Conservation (phyloP, 2,797 vertebrate genomes). For the Molossus alvarezi region DNA sequence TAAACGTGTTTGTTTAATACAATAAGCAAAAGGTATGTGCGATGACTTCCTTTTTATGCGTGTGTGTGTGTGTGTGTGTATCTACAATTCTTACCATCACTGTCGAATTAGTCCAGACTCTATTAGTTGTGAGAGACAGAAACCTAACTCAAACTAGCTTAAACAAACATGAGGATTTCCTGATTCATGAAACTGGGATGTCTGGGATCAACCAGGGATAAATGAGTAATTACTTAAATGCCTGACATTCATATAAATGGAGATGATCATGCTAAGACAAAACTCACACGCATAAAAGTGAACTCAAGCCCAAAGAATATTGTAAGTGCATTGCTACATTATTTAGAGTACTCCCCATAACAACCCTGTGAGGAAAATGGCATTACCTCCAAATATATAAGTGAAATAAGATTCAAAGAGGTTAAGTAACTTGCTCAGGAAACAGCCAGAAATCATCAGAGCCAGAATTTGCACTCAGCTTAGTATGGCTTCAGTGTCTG, state of each 20-base stretch:
- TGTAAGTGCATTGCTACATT: background rate
- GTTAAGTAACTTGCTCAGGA: constrained; percentile 1
- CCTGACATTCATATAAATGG: background rate
- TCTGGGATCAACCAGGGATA: background rate
- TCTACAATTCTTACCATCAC: background rate
- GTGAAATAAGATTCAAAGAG: background rate
- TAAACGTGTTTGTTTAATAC: background rate
- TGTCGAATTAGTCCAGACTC: background rate
- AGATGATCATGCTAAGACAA: background rate
- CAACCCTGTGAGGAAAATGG: background rate
- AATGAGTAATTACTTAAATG: background rate
- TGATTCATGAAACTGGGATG: background rate
- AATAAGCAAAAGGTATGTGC: background rate
- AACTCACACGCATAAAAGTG: background rate
- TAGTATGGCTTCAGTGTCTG: background rate
- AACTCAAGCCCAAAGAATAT: background rate
- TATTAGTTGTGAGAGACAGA: background rate
- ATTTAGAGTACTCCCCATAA: background rate
- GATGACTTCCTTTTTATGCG: background rate
- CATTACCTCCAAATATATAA: background rate
- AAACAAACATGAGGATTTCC: background rate
- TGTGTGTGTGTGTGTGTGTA: background rate
- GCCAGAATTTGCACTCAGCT: background rate
- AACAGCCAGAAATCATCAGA: background rate
- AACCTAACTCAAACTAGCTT: background rate